Base-by-base conservation (phyloP, 2,888 invertebrate species). In the Papilio demoleus region DNA sequence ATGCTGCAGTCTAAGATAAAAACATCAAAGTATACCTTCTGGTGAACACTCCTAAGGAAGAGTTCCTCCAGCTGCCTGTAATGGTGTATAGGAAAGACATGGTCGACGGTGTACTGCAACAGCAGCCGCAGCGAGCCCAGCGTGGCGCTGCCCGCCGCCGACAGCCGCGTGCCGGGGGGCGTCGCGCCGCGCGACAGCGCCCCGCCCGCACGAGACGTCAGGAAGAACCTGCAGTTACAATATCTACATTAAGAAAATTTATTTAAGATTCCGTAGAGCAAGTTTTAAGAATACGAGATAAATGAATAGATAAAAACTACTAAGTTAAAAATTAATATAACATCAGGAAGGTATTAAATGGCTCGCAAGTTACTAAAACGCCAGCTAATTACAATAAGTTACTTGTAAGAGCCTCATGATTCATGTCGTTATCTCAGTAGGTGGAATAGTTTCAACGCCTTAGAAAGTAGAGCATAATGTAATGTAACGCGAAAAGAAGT, bases 91-190 rank as follows among this genome's bases (percentile, higher is more conserved):
- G 97, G 96, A 89, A 98, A 97, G 64, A 98, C 97, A 87, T 97
- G 95, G 92, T 98, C 98, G 56, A 97, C 96, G 19, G 97, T 97
- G 88, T 98, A 98, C 81, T 97, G 96, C 74, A 98, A 94, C 83
- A 97, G 96, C 67, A 98, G 94, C 70, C 98, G 94, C 74, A 98
- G 90, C 19, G 97, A 97, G 74, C 98, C 98, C 71, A 97, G 94
- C 24, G 95, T 93, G 72, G 92, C 87, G 74, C 86, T 79, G 74
- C 88, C 90, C 58, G 89, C 88, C 59, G 94, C 92, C 45, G 95
- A 94, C 61, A 96, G 93, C 72, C 96, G 91, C 68, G 96, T 95
- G 73, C 96, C 96, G 0, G 96, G 95, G 34, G 96, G 95, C 40
- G 96, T 96, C 31, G 96, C 95, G 78, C 95, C 95, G 75, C 95